Conservation (phyloP, 2,888 invertebrate species). For the Ashinkailepas kermadecensis region DNA sequence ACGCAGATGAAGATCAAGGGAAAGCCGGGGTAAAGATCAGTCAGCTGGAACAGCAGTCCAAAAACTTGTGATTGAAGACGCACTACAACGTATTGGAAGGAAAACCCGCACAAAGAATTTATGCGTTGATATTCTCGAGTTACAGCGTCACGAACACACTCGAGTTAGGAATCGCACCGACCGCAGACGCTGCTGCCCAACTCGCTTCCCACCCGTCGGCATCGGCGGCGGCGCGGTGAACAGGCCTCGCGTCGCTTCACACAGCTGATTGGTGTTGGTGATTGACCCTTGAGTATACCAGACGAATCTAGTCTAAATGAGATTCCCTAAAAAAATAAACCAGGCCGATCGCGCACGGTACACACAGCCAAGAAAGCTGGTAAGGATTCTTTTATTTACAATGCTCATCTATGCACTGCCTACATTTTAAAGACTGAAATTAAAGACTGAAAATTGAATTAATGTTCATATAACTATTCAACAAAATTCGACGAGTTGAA, state of each 20-base stretch:
- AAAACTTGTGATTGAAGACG: background rate
- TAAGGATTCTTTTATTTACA: too few species aligned
- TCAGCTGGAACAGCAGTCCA: background rate
- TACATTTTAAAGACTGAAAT: too few species aligned
- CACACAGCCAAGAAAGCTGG: too few species aligned
- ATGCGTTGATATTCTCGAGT: background rate
- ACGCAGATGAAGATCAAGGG: background rate
- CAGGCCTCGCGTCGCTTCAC: background rate
- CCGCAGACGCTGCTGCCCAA: background rate
- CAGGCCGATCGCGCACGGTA: too few species aligned
- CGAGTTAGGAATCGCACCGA: background rate
- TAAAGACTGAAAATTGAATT: too few species aligned
- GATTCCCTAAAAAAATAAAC: too few species aligned
- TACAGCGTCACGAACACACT: background rate
- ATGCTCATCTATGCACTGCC: too few species aligned
- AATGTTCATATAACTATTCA: too few species aligned
- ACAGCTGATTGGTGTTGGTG: background rate
- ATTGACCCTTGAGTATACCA: background rate
- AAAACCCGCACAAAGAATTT: background rate
- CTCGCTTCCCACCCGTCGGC: background rate
- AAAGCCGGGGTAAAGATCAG: background rate
- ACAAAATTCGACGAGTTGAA: too few species aligned
- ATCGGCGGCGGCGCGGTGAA: background rate
- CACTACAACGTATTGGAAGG: background rate
- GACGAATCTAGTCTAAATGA: too few species aligned